Percentiles rank a stretch among this genome's conserved stretches.
Evolutionary conservation across 1,140 invertebrate species (phyloP).

Genomic region (Apis laboriosa): DNA sequence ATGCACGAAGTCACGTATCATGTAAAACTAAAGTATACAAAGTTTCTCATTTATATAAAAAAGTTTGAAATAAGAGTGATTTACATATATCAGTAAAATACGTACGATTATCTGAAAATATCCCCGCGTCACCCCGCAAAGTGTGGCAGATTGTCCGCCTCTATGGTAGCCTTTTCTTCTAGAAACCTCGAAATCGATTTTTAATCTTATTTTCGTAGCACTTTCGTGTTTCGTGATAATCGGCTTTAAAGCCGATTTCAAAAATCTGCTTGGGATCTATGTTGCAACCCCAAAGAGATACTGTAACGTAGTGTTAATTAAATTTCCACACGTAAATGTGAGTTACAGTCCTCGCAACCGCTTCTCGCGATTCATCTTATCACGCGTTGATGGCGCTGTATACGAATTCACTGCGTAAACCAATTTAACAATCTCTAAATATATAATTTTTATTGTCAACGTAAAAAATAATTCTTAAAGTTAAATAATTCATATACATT

Average conservation of each 20-base stretch:
- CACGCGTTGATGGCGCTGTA: constrained; percentile 62
- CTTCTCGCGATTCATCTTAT: constrained; percentile 63
- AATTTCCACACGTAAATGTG: constrained; percentile 61
- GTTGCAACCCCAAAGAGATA: constrained; percentile 32
- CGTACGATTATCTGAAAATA: constrained; percentile 60
- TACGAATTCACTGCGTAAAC: constrained; percentile 37
- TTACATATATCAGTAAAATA: constrained; percentile 32
- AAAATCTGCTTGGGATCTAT: constrained; percentile 47
- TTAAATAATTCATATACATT: not conserved
- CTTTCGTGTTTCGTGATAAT: constrained; percentile 5
- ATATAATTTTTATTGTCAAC: not conserved
- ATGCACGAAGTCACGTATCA: constrained; percentile 6
- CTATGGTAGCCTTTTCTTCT: constrained; percentile 40
- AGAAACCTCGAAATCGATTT: constrained; percentile 54
- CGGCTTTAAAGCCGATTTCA: constrained; percentile 44
- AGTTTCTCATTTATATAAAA: not conserved
- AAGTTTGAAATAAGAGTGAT: constrained; percentile 11
- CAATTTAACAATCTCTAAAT: constrained; percentile 36
- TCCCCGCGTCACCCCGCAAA: constrained; percentile 56
- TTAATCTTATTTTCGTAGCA: constrained; percentile 36
- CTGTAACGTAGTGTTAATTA: constrained; percentile 57
- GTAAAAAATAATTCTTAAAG: not conserved
- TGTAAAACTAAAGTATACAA: not conserved
- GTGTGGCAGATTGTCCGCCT: constrained; percentile 48
- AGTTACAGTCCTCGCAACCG: constrained; percentile 50